Conservation (phyloP, 2,113 vertebrate species). For the Varanus salvator region DNA sequence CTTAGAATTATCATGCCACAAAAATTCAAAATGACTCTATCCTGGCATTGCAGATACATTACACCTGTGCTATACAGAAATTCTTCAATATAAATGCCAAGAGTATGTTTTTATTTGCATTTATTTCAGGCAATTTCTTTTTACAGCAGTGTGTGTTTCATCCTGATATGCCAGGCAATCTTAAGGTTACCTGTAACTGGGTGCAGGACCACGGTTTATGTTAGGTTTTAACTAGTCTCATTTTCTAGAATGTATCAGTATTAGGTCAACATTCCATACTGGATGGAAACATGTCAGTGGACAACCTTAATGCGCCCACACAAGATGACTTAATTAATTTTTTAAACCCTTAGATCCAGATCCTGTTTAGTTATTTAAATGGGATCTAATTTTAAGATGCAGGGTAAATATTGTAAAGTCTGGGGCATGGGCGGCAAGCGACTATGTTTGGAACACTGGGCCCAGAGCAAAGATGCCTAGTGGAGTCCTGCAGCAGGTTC, state of each 20-base stretch:
- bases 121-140: not conserved
- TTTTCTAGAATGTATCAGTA: not conserved
- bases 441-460: no score
- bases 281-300: not conserved
- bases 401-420: no score
- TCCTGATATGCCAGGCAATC: not conserved
- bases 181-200: not conserved
- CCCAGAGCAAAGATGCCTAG: no score
- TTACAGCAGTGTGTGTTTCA: not conserved
- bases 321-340: not conserved
- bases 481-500: no score
- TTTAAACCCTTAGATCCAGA: not conserved
- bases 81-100: not conserved
- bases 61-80: not conserved
- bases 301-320: not conserved
- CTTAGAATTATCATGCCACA: not conserved
- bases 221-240: not conserved
- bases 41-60: not conserved
- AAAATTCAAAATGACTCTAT: not conserved
- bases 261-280: not conserved
- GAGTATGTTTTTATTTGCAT: not conserved
- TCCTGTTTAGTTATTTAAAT: not conserved
- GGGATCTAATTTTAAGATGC: not conserved
- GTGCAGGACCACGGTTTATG: not conserved
- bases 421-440: no score